Base-by-base conservation (phyloP, 2,797 vertebrate genomes). In the Fratercula arctica region DNA sequence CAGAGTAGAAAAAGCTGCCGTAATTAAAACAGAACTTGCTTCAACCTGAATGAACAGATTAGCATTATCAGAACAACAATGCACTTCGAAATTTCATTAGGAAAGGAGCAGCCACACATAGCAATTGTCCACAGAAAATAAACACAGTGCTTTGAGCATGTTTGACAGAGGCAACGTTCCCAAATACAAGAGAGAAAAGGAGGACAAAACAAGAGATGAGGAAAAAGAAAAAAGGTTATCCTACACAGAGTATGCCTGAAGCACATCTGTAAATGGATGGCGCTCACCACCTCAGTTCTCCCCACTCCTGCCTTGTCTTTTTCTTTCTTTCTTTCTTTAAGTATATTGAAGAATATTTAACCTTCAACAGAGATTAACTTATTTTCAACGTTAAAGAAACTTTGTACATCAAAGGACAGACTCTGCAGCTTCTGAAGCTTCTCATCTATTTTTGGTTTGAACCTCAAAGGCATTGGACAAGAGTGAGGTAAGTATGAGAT, bases 11-110 rank as follows among this genome's bases (percentile, higher is more conserved):
- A 85, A 77, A 59, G 12, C 39, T 43, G 33, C 23, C 21, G 3
- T 85, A 70, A 90, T 76, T 92, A 89, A 90, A 91, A 33, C 20
- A 87, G 74, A 80, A 31, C 39, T 91, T 67, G 18, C 43, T 86
- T 92, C 73, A 95, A 56, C 35, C 24, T 45, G 43, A 82, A 90
- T 79, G 73, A 90, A 76, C 18, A 29, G 70, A 66, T 59, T 31
- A 89, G 25, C 46, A 70, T 72, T 89, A 78, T 46, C 50, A 91
- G 73, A 78, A 87, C n/a, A 78, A 87, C 33, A 2, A 18, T 1
- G 2, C 31, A 18, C 45, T 80, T 46, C 50, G 61, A 93, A 90
- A 57, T 60, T 43, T 64, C 37, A 70, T 68, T 77, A 67, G 43
- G 43, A 85, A 89, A 83, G 31, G 39, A 82, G 23, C 16, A 69